Evolutionary conservation across 2,888 invertebrate genomes (phyloP), one percentile per base, ranked within the genome.

Genomic region (Agonopterix subpropinquella): DNA sequence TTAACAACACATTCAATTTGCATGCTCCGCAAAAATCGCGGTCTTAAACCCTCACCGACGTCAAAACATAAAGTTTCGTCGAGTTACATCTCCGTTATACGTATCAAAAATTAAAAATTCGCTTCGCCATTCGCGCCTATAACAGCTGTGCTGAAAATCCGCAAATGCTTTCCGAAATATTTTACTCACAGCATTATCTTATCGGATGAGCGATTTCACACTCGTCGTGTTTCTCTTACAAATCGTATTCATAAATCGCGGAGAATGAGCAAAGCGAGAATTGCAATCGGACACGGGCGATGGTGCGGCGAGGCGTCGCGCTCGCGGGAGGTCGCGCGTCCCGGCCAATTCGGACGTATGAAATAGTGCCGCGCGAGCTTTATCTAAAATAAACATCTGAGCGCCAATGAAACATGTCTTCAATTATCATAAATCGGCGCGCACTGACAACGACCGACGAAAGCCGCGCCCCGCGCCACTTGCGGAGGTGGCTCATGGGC

Each of bases 381-480:
- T 87, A 88, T 87, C 88, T 87, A 87, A 87, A 88, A 87, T 87
- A 88, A 88, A 87, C 85, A 87, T 88, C 86, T 74, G 80, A 80
- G 74, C 78, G 78, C 79, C 82, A 77, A 80, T 85, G 86, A 84
- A 86, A 85, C 87, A 85, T 80, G 87, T 77, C 85, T 88, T 88
- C 85, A 86, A 88, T 88, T 87, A 88, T 85, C 85, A 86, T 88
- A 88, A 88, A 88, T 88, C 86, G 84, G 79, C 76, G 72, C 64
- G 71, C 68, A 74, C 79, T 80, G 86, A 81, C 85, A 75, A 67
- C 73, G 75, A 59, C 66, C 75, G 79, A 77, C 70, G 79, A 78
- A 76, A 77, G 73, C 76, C 77, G 77, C 79, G 75, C 80, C 79
- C 68, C 67, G 73, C 71, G 63, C 70, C 67, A 56, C 64, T 64